phyloP scores from a whole-genome alignment of 2,888 invertebrate species.

The Sesia apiformis region DNA sequence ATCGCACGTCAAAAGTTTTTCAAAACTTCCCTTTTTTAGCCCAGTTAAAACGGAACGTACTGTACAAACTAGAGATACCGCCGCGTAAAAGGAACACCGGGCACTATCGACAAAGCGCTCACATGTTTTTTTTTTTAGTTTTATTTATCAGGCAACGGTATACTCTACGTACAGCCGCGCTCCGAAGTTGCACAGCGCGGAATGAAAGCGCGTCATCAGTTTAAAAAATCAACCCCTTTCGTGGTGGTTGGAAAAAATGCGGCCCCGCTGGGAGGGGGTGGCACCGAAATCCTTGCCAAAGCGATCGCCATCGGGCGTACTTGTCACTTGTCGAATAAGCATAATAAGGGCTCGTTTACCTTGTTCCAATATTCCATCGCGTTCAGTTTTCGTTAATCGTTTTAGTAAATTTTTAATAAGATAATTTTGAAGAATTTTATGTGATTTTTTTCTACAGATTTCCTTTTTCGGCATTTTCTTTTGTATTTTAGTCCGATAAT shows the following conservation, averaged over 20 bases:
- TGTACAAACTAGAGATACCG: constrained; percentile 39
- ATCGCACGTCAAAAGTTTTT: constrained; percentile 22
- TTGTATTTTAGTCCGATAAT: no score
- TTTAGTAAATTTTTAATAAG: no score
- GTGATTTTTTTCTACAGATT: no score
- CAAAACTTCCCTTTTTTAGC: constrained; percentile 33
- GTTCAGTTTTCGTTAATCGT: no score
- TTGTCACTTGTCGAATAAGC: constrained; percentile 73
- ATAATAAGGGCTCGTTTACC: constrained; percentile 67
- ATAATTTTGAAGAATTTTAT: no score
- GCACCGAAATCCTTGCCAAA: constrained; percentile 71
- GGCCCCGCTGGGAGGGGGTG: constrained; percentile 53
- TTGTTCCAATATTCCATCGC: constrained; percentile 21
- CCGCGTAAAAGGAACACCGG: constrained; percentile 52
- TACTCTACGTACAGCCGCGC: constrained; percentile 59
- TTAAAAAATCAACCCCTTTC: constrained; percentile 76
- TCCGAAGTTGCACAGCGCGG: constrained; percentile 72
- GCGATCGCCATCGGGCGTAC: constrained; percentile 66
- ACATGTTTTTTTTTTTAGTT: constrained; percentile 51
- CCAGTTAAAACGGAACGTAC: constrained; percentile 25
- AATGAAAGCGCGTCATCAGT: constrained; percentile 77
- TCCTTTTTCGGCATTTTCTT: no score
- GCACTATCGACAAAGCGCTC: constrained; percentile 67
- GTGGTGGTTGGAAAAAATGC: constrained; percentile 68
- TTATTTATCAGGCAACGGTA: constrained; percentile 58